Evolutionary conservation across 2,113 vertebrate species (phyloP).

Genomic region (Carettochelys insculpta): DNA sequence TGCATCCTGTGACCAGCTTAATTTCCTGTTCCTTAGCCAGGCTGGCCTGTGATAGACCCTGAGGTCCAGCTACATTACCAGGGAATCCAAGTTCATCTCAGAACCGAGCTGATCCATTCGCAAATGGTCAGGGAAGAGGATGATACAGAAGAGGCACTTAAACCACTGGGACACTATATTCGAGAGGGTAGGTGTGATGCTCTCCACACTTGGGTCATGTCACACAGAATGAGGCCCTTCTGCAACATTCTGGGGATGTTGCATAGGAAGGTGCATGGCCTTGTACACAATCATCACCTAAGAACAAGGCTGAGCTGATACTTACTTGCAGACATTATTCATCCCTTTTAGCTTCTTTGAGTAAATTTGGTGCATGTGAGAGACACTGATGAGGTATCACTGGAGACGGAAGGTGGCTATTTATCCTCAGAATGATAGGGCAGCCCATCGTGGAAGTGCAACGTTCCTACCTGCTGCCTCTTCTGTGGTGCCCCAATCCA

Average conservation of each 20-base stretch:
- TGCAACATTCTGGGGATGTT: background rate
- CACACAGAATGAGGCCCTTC: background rate
- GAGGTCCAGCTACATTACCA: background rate
- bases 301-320: background rate
- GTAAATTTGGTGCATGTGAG: background rate
- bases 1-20: background rate
- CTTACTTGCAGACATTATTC: background rate
- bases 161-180: background rate
- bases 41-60: background rate
- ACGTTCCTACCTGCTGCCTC: background rate
- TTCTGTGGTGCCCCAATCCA: background rate
- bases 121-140: background rate
- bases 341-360: background rate
- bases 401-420: background rate
- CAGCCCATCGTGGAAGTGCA: background rate
- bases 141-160: background rate
- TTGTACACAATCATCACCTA: background rate
- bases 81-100: background rate
- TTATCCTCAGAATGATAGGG: background rate
- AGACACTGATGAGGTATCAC: background rate
- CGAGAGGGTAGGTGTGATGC: background rate
- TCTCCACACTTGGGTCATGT: background rate
- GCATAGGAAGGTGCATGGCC: background rate
- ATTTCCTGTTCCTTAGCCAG: background rate
- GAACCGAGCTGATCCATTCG: background rate